Base-by-base conservation (phyloP, 1,140 invertebrate species). In the Listronotus bonariensis region DNA sequence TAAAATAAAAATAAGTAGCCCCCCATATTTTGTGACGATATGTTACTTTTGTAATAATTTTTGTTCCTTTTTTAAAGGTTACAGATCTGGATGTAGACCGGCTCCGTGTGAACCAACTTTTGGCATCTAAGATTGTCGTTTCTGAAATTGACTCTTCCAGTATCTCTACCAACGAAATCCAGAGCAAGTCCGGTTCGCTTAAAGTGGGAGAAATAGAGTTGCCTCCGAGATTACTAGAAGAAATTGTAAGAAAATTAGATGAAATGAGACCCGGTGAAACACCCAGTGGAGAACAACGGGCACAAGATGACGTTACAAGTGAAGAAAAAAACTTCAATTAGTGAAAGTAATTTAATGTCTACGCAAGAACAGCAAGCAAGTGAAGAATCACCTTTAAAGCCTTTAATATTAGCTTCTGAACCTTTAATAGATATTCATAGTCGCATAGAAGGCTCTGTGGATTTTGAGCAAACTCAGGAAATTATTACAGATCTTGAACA, bases 141-240 rank as follows among this genome's bases (percentile, higher is more conserved):
- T 92, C 90, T 0, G 89, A 92, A 74, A 86, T 93, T 38, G 89
- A 92, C 73, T 86, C 89, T 2, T 81, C 85, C 40, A 85, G 86
- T 5, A 81, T 93, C 65, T 84, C 86, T 41, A 84, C 88, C 0
- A 80, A 84, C n/a, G 88, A 90, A 78, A 81, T 88, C 71, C 85
- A 79, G 70, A 87, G 81, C 42, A 86, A 85, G 73, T 83, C 83
- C 8, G 87, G 86, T 0, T 83, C 87, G 69, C 79, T 88, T 62
- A 82, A 65, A 46, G 81, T 89, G 6, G 84, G 83, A 68, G 85
- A 84, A 49, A 83, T 89, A 40, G 85, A 88, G 74, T 80, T 89
- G 65, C 86, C 87, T 5, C 83, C 85, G 6, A 80, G 83, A 5
- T 81, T 88, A 31, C 81, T 88, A 12, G 83, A 87, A 51, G 83